These are phyloP conservation scores for Mungos mungo DNA, from an alignment of 2,113 vertebrate genomes.

Conservation along the genomic window DNA sequence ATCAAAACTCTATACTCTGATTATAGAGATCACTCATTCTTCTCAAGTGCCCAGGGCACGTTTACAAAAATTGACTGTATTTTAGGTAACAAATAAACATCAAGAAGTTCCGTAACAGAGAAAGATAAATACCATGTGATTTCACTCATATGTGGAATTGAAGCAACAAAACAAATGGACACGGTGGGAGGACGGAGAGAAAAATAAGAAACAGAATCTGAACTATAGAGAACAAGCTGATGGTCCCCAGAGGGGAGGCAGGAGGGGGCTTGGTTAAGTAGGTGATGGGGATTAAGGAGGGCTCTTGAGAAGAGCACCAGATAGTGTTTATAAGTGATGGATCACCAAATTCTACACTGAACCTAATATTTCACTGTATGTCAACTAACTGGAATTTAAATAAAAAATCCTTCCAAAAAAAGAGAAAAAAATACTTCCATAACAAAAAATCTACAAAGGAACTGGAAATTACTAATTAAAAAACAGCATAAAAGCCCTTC, in stretches of 20 bases:
- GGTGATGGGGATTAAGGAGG: background rate
- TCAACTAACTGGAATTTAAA: background rate
- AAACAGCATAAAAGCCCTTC: background rate
- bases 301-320: background rate
- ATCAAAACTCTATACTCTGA: background rate
- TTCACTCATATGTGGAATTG: background rate
- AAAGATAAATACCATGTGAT: background rate
- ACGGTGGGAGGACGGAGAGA: background rate
- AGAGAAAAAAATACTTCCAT: background rate
- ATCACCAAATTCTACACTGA: background rate
- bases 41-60: background rate
- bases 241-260: background rate
- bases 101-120: background rate
- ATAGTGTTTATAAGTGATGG: background rate
- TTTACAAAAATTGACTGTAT: background rate
- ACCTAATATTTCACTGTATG: background rate
- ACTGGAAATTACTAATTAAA: background rate
- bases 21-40: background rate
- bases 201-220: background rate
- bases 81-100: background rate
- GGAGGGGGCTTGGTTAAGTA: background rate
- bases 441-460: background rate
- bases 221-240: background rate
- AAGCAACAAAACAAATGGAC: background rate
- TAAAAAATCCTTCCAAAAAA: background rate